Percentiles rank a stretch among this genome's conserved stretches.
phyloP scores from a whole-genome alignment of 2,797 vertebrate species.

The Sebastes hopkinsi region DNA sequence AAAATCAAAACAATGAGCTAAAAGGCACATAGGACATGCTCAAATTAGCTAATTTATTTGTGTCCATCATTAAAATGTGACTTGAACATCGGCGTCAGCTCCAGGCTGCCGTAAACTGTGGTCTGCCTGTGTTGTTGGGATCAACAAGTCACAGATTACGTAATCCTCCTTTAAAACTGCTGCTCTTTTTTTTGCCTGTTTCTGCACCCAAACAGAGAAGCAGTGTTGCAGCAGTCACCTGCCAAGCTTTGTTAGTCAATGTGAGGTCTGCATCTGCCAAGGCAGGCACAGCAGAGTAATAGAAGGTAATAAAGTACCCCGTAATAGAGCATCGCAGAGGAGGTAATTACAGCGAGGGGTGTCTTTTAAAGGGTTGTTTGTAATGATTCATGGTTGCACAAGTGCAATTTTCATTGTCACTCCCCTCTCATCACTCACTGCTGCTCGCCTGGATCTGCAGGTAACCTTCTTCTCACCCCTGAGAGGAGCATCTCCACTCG shows the following conservation, averaged over 20 bases:
- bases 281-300: constrained; percentile 61
- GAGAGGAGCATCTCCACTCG: neutral
- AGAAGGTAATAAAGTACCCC: constrained; percentile 75
- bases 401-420: constrained; percentile 81
- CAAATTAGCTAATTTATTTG: neutral
- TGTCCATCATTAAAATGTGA: neutral
- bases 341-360: constrained; percentile 81
- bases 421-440: constrained; percentile 74
- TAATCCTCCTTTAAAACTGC: constrained; percentile 17
- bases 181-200: constrained; percentile 14
- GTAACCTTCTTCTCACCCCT: constrained; percentile 40
- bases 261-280: constrained; percentile 74
- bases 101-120: neutral
- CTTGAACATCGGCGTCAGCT: neutral
- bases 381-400: constrained; percentile 83
- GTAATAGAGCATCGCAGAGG: constrained; percentile 70
- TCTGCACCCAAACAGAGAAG: constrained; percentile 11
- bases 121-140: neutral
- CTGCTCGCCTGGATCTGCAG: constrained; percentile 63
- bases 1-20: neutral
- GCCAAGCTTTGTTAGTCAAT: constrained; percentile 66
- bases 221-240: constrained; percentile 55
- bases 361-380: constrained; percentile 78
- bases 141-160: constrained; percentile 24
- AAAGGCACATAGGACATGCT: neutral